Conservation (phyloP, 1,140 invertebrate species). For the Vanessa atalanta region DNA sequence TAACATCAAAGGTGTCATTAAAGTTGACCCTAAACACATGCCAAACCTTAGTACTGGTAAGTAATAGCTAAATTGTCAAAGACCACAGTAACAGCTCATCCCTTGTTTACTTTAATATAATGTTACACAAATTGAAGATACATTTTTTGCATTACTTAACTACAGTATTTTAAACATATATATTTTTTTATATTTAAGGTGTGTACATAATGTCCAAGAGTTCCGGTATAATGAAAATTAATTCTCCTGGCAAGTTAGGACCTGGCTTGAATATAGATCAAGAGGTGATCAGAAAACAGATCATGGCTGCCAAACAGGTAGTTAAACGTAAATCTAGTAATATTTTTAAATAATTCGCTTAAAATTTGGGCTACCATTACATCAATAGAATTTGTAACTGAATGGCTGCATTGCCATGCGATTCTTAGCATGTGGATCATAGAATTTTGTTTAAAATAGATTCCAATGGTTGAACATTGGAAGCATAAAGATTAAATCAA, state of each 20-base stretch:
- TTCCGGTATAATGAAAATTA: slow-evolving; percentile 85
- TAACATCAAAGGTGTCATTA: slow-evolving; percentile 87
- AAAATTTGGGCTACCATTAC: too few relatives aligned
- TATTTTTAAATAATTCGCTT: too few relatives aligned
- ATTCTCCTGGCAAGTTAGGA: slow-evolving; percentile 83
- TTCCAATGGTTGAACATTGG: too few relatives aligned
- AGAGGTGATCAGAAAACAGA: slow-evolving; percentile 77
- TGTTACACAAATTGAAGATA: neutral
- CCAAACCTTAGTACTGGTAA: slow-evolving; percentile 83
- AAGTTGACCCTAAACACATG: slow-evolving; percentile 87
- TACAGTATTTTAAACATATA: neutral
- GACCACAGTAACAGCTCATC: too few relatives aligned
- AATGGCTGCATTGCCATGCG: too few relatives aligned
- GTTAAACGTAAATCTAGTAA: too few relatives aligned
- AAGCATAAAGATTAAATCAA: too few relatives aligned
- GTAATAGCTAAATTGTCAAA: neutral
- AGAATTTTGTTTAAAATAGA: too few relatives aligned
- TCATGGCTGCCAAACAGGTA: slow-evolving; percentile 77
- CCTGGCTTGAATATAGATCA: slow-evolving; percentile 78
- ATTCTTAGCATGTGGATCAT: too few relatives aligned
- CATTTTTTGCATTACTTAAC: neutral
- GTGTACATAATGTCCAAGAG: slow-evolving; percentile 89
- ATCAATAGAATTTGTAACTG: too few relatives aligned
- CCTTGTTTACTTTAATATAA: too few relatives aligned
- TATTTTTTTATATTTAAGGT: slow-evolving; percentile 67